These are phyloP conservation scores for Resseliella maxima DNA, from an alignment of 2,888 invertebrate species.

Conservation along the genomic window DNA sequence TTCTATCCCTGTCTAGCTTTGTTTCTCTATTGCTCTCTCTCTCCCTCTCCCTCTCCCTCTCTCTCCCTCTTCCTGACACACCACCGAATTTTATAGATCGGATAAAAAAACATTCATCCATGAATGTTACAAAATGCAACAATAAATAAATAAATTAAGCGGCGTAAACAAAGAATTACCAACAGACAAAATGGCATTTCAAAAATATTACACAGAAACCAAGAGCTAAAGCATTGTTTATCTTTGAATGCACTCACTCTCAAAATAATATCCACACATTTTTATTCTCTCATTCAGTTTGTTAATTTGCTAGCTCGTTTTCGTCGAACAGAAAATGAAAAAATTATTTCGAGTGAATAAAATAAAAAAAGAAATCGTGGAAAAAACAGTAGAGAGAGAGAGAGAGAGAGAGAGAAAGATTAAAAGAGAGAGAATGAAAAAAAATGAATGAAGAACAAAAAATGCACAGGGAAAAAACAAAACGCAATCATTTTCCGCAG, in stretches of 20 bases:
- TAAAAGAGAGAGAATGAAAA: no score
- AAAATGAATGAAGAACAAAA: neutral
- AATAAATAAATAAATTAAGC: slow-evolving; percentile 20
- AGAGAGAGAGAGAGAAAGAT: neutral
- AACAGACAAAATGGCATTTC: neutral
- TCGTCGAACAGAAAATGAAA: no score
- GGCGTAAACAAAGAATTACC: neutral
- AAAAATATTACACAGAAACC: neutral
- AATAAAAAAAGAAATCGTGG: no score
- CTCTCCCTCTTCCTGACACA: neutral
- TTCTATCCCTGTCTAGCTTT: no score
- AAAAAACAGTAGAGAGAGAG: no score
- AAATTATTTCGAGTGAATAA: no score
- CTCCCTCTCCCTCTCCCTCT: no score
- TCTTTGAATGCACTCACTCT: slow-evolving; percentile 6
- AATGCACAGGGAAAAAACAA: neutral
- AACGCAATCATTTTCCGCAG: neutral
- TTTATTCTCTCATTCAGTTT: slow-evolving; percentile 10
- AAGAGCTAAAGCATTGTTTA: slow-evolving; percentile 36
- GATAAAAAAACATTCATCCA: neutral
- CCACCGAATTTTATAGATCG: neutral
- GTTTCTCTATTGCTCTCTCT: no score
- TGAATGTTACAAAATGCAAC: neutral
- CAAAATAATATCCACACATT: neutral
- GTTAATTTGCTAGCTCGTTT: slow-evolving; percentile 26